Percentiles rank a stretch among this genome's conserved stretches.
Evolutionary conservation across 1,140 invertebrate genomes (phyloP).

Genomic region (Drosophila kikkawai): DNA sequence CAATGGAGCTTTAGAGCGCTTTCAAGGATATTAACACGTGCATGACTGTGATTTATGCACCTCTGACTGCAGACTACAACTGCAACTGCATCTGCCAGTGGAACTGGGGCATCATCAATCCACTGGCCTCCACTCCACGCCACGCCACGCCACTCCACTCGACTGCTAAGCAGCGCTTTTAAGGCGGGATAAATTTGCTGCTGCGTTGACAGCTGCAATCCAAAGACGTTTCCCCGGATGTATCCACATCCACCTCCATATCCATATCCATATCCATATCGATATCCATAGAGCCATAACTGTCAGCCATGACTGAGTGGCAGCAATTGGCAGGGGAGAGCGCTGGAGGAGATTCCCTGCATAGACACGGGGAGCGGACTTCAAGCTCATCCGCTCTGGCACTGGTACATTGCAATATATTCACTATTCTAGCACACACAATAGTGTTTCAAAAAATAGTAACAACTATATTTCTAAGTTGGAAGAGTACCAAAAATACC

Average conservation of each 20-base stretch:
- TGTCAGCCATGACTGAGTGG: slow-evolving; percentile 65
- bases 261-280: slow-evolving; percentile 40
- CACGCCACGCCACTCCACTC: slow-evolving; percentile 13
- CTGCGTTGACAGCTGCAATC: slow-evolving; percentile 73
- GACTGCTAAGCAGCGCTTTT: slow-evolving; percentile 49
- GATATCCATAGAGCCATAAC: slow-evolving; percentile 64
- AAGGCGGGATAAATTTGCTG: slow-evolving; percentile 61
- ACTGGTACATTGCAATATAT: slow-evolving; percentile 7
- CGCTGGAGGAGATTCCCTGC: slow-evolving; percentile 24
- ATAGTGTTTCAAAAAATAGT: background rate
- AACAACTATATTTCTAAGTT: background rate
- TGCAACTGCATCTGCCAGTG: slow-evolving; percentile 40
- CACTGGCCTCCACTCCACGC: slow-evolving; percentile 7
- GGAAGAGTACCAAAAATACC: background rate
- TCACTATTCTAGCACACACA: background rate
- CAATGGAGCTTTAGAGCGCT: slow-evolving; percentile 27
- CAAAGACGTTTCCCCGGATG: slow-evolving; percentile 62
- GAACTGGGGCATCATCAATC: slow-evolving; percentile 33
- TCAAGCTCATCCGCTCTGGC: slow-evolving; percentile 35
- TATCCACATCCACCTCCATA: slow-evolving; percentile 34
- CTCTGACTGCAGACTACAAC: slow-evolving; percentile 28
- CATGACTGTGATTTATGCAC: slow-evolving; percentile 67
- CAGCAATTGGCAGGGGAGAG: slow-evolving; percentile 49
- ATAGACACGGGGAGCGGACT: slow-evolving; percentile 13
- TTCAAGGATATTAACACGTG: slow-evolving; percentile 54